Evolutionary conservation across 2,113 vertebrate genomes (phyloP), one percentile per base, ranked within the genome.

Genomic region (Leucoraja erinaceus): DNA sequence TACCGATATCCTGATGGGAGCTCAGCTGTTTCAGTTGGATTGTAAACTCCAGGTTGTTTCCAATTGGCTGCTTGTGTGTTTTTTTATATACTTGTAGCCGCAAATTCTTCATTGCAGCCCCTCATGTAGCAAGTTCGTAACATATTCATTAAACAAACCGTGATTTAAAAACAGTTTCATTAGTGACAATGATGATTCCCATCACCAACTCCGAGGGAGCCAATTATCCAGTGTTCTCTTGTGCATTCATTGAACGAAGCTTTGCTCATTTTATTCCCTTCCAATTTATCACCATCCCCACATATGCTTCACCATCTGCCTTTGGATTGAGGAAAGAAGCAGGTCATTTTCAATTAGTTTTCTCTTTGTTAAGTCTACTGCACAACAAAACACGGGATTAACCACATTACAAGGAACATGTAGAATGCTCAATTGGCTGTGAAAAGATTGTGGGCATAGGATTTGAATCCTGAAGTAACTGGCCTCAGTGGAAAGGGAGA

Each of bases 241-340:
- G 83, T 88, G 83, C 59, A 88, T 88, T 88, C 16, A n/a, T 88
- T 31, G 83, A 88, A 88, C 63, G 56, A 63, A 63, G 16, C 83
- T 14, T 10, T 63, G 10, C 83, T 77, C 75, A 77, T 77, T 77
- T 77, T 77, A 33, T 77, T 77, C n/a, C 75, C 7, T 77, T 77
- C 75, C 83, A 88, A n/a, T 88, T 79, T 59, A 59, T 83, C 22
- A 83, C 79, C 54, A 83, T 83, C 11, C 56, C 1, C 56, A 86
- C 81, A 86, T 86, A 86, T 86, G 83, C 28, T 63, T 88, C 83
- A 88, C 83, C 83, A 88, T 88, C 83, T 88, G 83, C 59, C 59
- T 7, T 31, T 63, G 63, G 31, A 63, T 31, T 88, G 83, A 66
- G 16, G 59, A n/a, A 31, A 63, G 28, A 63, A 63, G 28, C 83